A percentile compares a stretch with the other conserved stretches of the same genome.
These are phyloP conservation scores for Sebastes oblongus DNA, from an alignment of 2,797 vertebrate species.

Conservation along the genomic window DNA sequence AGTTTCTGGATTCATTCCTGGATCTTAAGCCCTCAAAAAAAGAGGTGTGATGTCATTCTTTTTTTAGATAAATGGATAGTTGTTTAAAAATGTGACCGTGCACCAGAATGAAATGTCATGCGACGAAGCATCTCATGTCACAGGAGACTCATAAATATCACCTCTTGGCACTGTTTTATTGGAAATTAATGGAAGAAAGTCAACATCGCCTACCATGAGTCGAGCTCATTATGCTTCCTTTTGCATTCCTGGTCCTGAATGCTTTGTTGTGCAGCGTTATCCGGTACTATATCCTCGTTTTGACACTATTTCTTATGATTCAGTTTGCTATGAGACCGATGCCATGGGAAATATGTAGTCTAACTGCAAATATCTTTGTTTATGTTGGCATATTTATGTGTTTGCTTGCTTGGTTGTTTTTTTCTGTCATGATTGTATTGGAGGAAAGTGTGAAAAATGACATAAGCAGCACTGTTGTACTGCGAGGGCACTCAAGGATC, in stretches of 20 bases:
- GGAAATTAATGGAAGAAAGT: not conserved
- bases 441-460: conserved; percentile 6
- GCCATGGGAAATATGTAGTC: not conserved
- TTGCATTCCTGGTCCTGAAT: not conserved
- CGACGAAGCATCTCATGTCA: not conserved
- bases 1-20: conserved; percentile 10
- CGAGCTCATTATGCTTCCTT: not conserved
- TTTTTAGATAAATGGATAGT: no score
- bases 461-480: not conserved
- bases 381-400: conserved; percentile 5
- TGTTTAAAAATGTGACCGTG: not conserved
- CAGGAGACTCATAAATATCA: not conserved
- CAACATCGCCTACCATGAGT: not conserved
- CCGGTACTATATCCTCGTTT: not conserved
- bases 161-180: not conserved
- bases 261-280: not conserved
- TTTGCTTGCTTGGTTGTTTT: not conserved
- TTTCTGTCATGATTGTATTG: not conserved
- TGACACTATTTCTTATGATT: not conserved
- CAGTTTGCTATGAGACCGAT: not conserved
- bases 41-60: not conserved
- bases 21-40: not conserved
- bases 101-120: not conserved
- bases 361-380: not conserved
- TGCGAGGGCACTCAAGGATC: conserved; percentile 14